Evolutionary conservation across 1,140 invertebrate species (phyloP), one percentile per base, ranked within the genome.

Genomic region (Drosophila mojavensis): DNA sequence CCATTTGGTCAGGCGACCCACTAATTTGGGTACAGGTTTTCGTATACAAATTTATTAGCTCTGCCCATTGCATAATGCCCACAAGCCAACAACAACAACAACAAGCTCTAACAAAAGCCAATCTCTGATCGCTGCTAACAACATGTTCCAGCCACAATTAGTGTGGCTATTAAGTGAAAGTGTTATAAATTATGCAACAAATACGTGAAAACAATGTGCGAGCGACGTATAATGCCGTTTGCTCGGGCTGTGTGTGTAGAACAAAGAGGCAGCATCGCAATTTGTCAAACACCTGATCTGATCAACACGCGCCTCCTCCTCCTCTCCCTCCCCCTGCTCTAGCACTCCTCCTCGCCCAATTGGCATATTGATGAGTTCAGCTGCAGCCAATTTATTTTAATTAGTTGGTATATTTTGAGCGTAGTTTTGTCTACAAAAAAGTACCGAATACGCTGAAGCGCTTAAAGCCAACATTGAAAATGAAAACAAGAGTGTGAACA

Each of bases 81-180:
- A 63, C 28, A 56, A 45, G 1, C 17, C 6, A 36, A 1, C 20
- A 24, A 24, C 20, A 2, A 24, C 20, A 24, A 3, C 20, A 24
- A 24, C 20, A 36, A 36, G 2, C 5, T 36, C 33, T 1, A 9
- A 9, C 39, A 39, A 67, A 39, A 7, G 33, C 64, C 36, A 39
- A 39, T 39, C 36, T 39, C 36, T 17, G 30, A 41, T 30, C 20
- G 11, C 24, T 47, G 53, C 30, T 67, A 56, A 33, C 55, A 63
- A 59, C 54, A 70, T 62, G 62, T 86, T 79, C 47, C 56, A 73
- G 70, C 67, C 66, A 78, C 80, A 88, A 83, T 89, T 89, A 89
- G 78, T 65, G 60, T 65, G 60, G 58, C 74, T 11, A 73, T 89
- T 89, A 89, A 81, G 85, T 84, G 84, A 89, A 89, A 89, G 84